These are phyloP conservation scores for Macrosoma leucophasiata DNA, from an alignment of 2,888 invertebrate genomes.

Conservation along the genomic window DNA sequence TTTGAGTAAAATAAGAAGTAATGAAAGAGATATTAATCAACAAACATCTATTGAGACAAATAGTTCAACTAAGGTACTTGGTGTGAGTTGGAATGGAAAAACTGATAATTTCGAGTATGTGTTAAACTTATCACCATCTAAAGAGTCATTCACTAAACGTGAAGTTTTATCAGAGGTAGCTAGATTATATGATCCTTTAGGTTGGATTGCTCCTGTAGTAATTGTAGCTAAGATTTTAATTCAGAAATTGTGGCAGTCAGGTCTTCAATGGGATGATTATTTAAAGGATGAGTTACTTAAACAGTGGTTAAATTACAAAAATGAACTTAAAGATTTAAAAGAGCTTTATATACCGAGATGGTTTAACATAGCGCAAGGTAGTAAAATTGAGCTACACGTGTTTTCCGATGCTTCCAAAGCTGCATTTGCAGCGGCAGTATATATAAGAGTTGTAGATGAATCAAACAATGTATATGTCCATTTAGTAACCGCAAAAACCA, in stretches of 20 bases:
- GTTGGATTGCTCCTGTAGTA: slow-evolving; percentile 24
- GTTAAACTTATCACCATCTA: slow-evolving; percentile 15
- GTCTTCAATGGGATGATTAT: slow-evolving; percentile 25
- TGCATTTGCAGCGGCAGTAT: slow-evolving; percentile 21
- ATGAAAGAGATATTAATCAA: slow-evolving; percentile 4
- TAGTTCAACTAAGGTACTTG: slow-evolving; percentile 22
- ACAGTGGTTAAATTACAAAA: slow-evolving; percentile 17
- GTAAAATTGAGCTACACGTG: slow-evolving; percentile 14
- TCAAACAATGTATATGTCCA: slow-evolving; percentile 9
- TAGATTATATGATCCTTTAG: slow-evolving; percentile 22
- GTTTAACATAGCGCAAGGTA: slow-evolving; percentile 2
- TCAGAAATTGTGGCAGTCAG: slow-evolving; percentile 25
- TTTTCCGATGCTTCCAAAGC: slow-evolving; percentile 20
- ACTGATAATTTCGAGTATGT: slow-evolving; percentile 8
- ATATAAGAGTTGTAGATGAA: slow-evolving; percentile 8
- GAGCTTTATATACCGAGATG: slow-evolving; percentile 12
- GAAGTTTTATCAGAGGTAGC: slow-evolving; percentile 22
- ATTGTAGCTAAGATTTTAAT: slow-evolving; percentile 21
- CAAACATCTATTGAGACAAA: slow-evolving; percentile 21
- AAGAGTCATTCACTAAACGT: slow-evolving; percentile 16
- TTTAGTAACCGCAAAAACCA: slow-evolving; percentile 13
- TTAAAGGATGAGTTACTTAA: slow-evolving; percentile 12
- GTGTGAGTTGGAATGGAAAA: slow-evolving; percentile 14
- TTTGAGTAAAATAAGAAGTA: slow-evolving; percentile 7
- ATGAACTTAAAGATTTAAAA: slow-evolving; percentile 10